Percentiles rank a stretch among this genome's conserved stretches.
Evolutionary conservation across 2,888 invertebrate genomes (phyloP).

Genomic region (Drosophila prostipennis): DNA sequence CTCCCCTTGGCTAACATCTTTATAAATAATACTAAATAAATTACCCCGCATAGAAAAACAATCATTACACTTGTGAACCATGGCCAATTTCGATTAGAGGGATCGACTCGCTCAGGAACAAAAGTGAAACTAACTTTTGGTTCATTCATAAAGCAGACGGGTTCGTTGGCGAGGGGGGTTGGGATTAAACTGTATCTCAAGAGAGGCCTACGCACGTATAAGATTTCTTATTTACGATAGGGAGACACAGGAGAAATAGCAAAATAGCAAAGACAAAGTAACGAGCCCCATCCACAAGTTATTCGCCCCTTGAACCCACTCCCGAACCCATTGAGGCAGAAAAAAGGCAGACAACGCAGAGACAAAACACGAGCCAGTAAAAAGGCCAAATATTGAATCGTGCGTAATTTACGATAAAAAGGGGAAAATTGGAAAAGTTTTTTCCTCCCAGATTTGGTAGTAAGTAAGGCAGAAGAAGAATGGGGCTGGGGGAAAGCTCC

Average conservation of each 20-base stretch:
- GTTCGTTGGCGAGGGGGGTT: conserved; percentile 1
- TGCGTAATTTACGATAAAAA: conserved; percentile 81
- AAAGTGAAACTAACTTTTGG: conserved; percentile 64
- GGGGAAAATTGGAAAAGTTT: conserved; percentile 82
- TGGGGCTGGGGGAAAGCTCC: background rate
- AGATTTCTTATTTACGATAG: conserved; percentile 82
- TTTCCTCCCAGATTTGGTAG: conserved; percentile 19
- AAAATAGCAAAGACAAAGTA: conserved; percentile 66
- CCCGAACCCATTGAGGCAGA: conserved; percentile 67
- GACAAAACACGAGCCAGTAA: conserved; percentile 65
- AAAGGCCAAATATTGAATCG: conserved; percentile 80
- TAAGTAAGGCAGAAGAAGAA: conserved; percentile 18
- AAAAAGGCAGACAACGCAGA: conserved; percentile 73
- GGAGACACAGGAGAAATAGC: conserved; percentile 75
- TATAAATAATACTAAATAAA: conserved; percentile 70
- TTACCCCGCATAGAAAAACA: conserved; percentile 68
- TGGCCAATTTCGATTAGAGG: conserved; percentile 67
- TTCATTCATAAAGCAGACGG: conserved; percentile 68
- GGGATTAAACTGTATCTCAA: conserved; percentile 1
- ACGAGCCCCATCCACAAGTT: conserved; percentile 18
- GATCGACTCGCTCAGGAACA: conserved; percentile 14
- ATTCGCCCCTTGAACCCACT: conserved; percentile 25
- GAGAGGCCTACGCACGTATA: conserved; percentile 71
- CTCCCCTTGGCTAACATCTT: background rate
- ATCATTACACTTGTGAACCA: conserved; percentile 66